Evolutionary conservation across 1,140 invertebrate genomes (phyloP).

Genomic region (Diorhabda carinulata): DNA sequence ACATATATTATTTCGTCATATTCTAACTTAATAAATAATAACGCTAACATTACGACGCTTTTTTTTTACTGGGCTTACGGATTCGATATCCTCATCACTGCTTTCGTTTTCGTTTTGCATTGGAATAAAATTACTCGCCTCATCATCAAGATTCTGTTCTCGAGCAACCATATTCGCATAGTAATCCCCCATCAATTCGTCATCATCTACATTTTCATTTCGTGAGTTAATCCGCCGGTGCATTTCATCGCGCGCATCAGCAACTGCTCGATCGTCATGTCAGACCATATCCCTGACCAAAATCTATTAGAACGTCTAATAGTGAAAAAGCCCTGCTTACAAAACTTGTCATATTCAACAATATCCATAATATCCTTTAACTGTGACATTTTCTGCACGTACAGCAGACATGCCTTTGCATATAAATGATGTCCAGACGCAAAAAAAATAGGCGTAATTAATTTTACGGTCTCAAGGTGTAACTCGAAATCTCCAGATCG

Average conservation of each 20-base stretch:
- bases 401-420: constrained; percentile 49
- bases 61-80: no score
- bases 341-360: constrained; percentile 20
- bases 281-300: constrained; percentile 47
- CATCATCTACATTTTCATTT: no score
- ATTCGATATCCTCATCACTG: no score
- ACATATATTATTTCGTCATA: no score
- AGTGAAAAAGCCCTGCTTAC: constrained; percentile 38
- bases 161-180: no score
- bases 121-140: no score
- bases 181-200: no score
- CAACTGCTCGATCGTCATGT: constrained; percentile 48
- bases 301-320: constrained; percentile 42
- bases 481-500: constrained; percentile 40
- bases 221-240: constrained; percentile 32
- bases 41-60: no score
- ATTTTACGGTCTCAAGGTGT: constrained; percentile 38
- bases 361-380: constrained; percentile 30
- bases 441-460: constrained; percentile 48
- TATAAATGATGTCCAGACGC: constrained; percentile 49
- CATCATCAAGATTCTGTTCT: no score
- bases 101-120: no score
- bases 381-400: constrained; percentile 48
- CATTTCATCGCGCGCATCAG: constrained; percentile 46
- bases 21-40: no score